These are phyloP conservation scores for Kryphioiulus occultus DNA, from an alignment of 2,888 invertebrate species.

Conservation along the genomic window DNA sequence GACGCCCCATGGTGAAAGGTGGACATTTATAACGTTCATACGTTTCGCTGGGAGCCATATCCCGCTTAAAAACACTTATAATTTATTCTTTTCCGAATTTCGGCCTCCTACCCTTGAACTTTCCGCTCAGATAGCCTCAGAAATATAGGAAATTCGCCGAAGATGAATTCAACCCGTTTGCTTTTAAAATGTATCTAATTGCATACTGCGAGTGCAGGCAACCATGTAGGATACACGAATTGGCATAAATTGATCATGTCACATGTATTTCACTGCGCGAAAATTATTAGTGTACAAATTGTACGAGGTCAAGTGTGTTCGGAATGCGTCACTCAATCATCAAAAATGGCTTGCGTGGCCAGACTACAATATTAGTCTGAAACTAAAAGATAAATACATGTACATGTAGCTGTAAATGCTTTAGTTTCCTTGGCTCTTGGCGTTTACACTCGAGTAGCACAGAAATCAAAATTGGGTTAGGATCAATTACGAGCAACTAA, in stretches of 20 bases:
- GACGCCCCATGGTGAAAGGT: slow-evolving; percentile 26
- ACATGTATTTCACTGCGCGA: neutral
- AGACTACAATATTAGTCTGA: slow-evolving; percentile 4
- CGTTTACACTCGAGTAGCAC: neutral
- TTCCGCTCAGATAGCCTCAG: neutral
- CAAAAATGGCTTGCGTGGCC: neutral
- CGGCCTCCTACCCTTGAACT: slow-evolving; percentile 20
- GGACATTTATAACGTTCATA: neutral
- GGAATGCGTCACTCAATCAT: slow-evolving; percentile 26
- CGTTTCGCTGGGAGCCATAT: neutral
- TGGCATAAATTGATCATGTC: slow-evolving; percentile 33
- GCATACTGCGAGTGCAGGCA: neutral
- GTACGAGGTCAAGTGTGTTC: neutral
- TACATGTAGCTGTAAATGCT: too few relatives aligned
- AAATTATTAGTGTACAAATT: slow-evolving; percentile 1
- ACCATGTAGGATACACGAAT: slow-evolving; percentile 1
- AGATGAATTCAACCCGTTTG: neutral
- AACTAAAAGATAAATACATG: neutral
- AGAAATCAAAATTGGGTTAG: slow-evolving; percentile 26
- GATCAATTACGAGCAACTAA: neutral
- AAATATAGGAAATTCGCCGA: neutral
- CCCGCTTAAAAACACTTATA: neutral
- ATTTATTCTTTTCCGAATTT: neutral
- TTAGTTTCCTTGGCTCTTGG: neutral
- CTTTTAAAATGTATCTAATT: slow-evolving; percentile 18